Percentiles rank a stretch among this genome's conserved stretches.
Conservation (phyloP, 2,888 invertebrate genomes). For the Eupithecia subfuscata region DNA sequence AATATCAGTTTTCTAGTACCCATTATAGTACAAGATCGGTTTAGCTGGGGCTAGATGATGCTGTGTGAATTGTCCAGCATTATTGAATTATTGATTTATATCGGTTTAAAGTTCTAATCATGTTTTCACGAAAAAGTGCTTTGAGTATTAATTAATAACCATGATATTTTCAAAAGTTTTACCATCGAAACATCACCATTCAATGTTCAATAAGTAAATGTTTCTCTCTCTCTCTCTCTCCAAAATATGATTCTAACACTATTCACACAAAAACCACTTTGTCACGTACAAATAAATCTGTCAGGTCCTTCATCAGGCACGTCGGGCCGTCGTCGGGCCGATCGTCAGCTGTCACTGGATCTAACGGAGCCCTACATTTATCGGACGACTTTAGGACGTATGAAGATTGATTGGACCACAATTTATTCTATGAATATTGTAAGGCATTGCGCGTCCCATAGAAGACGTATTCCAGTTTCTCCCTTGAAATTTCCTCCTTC, state of each 20-base stretch:
- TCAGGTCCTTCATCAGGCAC: slow-evolving; percentile 28
- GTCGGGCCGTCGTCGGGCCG: slow-evolving; percentile 7
- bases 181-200: background rate
- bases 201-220: too few relatives aligned
- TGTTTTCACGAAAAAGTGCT: background rate
- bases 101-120: background rate
- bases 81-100: background rate
- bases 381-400: slow-evolving; percentile 23
- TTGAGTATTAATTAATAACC: background rate
- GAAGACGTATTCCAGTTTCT: background rate
- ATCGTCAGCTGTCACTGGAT: slow-evolving; percentile 36
- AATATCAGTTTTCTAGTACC: too few relatives aligned
- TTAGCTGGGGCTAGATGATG: background rate
- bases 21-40: background rate
- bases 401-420: slow-evolving; percentile 23
- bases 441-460: background rate
- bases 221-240: background rate
- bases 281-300: slow-evolving; percentile 27
- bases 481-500: background rate
- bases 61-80: background rate
- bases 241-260: background rate
- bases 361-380: slow-evolving; percentile 33
- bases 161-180: background rate
- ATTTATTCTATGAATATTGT: slow-evolving; percentile 7
- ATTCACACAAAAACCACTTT: slow-evolving; percentile 10